A percentile compares a stretch with the other conserved stretches of the same genome.
These are phyloP conservation scores for Butorides virescens DNA, from an alignment of 2,113 vertebrate genomes.

Conservation along the genomic window DNA sequence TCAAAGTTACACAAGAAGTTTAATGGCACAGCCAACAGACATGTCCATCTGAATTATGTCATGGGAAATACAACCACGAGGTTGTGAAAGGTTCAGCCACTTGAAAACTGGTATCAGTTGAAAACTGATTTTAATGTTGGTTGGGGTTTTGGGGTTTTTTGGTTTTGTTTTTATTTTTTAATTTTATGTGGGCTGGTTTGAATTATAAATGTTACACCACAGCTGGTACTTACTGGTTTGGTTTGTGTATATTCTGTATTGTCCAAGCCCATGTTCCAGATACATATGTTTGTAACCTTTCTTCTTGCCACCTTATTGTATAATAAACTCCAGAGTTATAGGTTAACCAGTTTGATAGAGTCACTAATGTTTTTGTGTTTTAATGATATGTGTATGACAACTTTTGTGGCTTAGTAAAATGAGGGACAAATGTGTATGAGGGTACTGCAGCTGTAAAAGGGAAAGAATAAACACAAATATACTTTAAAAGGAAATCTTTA, in stretches of 20 bases:
- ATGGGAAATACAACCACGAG: background rate
- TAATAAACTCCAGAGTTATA: slow-evolving; percentile 16
- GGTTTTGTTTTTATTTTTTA: background rate
- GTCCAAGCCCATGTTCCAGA: background rate
- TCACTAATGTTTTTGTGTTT: background rate
- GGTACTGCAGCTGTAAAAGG: background rate
- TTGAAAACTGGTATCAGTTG: background rate
- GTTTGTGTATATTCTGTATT: background rate
- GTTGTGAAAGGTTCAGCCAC: background rate
- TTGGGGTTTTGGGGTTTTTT: background rate
- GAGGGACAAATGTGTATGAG: background rate
- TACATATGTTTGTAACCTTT: background rate
- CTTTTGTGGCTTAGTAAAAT: slow-evolving; percentile 49
- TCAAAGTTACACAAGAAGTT: background rate
- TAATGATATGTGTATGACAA: background rate
- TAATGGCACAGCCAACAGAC: background rate
- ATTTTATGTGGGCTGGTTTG: background rate
- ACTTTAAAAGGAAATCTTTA: slow-evolving; percentile 13
- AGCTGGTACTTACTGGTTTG: background rate
- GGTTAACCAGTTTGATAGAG: slow-evolving; percentile 27
- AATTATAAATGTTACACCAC: background rate
- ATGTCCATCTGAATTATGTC: background rate
- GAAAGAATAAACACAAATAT: background rate
- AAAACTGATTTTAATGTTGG: background rate
- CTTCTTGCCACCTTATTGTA: background rate